Base-by-base conservation (phyloP, 2,113 vertebrate species). In the Vanacampus margaritifer region DNA sequence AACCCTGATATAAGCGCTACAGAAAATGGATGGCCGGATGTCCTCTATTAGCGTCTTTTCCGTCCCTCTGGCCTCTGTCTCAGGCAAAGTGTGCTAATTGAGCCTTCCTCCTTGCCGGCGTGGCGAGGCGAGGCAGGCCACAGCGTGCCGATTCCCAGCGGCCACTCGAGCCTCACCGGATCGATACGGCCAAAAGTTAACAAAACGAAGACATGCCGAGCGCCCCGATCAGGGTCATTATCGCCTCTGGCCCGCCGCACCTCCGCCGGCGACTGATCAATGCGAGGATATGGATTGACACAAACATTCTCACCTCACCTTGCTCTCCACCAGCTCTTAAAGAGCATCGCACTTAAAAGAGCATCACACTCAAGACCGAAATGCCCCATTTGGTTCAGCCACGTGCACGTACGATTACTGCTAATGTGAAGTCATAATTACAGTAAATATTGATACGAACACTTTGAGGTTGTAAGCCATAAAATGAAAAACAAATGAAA, bases 151-250 rank as follows among this genome's bases (percentile, higher is more conserved):
- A 86, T 57, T 32, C 84, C 86, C 82, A 88, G 89, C 86, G 86
- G 87, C 87, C 26, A 85, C 89, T 90, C 81, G 71, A 89, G 88
- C 87, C 83, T 81, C 86, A 57, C 75, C 72, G 75, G 83, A 89
- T 92, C 90, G 77, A 92, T 92, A 87, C 81, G 60, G 67, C 59
- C 41, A 84, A 82, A 88, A 88, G 86, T 90, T 92, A 90, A 92
- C 91, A 90, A 89, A 91, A 91, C 84, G 84, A 83, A 89, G 88
- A 89, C 87, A 89, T 89, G 89, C 70, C 84, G 74, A 88, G 82
- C 81, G 79, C 77, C 82, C 83, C 71, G 85, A 87, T 90, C 88
- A 86, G 81, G 80, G 88, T 87, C 89, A 91, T 92, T 91, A 92
- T 82, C 88, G 87, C 85, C 85, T 84, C 84, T 77, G 69, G 81